A percentile compares a stretch with the other conserved stretches of the same genome.
Evolutionary conservation across 2,888 invertebrate genomes (phyloP).

Genomic region (Brenthis daphne): DNA sequence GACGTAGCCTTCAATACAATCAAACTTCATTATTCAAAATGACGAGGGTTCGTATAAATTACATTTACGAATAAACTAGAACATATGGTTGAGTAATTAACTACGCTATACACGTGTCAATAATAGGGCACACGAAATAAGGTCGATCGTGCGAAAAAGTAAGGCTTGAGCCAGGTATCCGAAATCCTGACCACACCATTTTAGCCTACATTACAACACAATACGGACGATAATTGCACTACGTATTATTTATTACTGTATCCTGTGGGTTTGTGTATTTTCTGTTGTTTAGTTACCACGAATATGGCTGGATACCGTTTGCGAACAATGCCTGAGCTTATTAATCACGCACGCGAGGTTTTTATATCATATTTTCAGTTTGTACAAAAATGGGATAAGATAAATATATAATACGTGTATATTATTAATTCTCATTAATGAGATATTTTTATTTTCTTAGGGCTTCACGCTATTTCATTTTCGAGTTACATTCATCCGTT

Average conservation of each 20-base stretch:
- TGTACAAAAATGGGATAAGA: slow-evolving; percentile 24
- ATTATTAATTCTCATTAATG: neutral
- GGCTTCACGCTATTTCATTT: neutral
- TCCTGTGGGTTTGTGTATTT: slow-evolving; percentile 34
- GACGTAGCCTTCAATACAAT: slow-evolving; percentile 21
- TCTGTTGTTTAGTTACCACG: slow-evolving; percentile 46
- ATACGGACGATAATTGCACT: slow-evolving; percentile 16
- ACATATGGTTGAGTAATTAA: slow-evolving; percentile 40
- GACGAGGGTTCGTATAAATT: slow-evolving; percentile 30
- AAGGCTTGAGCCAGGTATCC: neutral
- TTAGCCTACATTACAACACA: neutral
- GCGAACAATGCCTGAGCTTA: slow-evolving; percentile 57
- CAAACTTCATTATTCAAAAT: slow-evolving; percentile 29
- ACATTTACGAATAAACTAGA: slow-evolving; percentile 29
- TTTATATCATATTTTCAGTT: slow-evolving; percentile 54
- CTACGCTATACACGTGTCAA: slow-evolving; percentile 35
- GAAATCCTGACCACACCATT: neutral
- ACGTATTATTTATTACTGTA: neutral
- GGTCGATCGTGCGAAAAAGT: slow-evolving; percentile 26
- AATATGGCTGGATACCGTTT: slow-evolving; percentile 50
- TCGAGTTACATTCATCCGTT: no score
- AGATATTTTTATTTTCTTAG: neutral
- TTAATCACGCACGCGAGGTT: slow-evolving; percentile 61
- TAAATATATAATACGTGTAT: slow-evolving; percentile 5
- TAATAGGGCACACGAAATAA: slow-evolving; percentile 30